Evolutionary conservation across 2,797 vertebrate genomes (phyloP).

Genomic region (Pteronotus mesoamericanus): DNA sequence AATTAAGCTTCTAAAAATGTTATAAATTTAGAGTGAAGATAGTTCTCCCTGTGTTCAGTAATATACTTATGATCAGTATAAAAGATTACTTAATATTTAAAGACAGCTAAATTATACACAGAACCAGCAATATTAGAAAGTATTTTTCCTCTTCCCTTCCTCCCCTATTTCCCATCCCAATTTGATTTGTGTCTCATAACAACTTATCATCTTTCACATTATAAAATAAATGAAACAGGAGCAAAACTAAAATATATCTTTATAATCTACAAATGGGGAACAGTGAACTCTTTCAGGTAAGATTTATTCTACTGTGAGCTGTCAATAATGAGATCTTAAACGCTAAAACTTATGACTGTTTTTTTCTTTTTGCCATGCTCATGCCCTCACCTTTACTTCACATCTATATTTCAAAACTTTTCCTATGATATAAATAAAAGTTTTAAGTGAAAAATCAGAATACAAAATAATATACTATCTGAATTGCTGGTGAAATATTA

Average conservation of each 20-base stretch:
- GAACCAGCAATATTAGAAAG: slow-evolving; percentile 24
- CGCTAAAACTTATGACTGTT: neutral
- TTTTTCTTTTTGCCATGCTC: neutral
- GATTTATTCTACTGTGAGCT: neutral
- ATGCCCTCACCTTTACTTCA: neutral
- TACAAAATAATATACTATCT: neutral
- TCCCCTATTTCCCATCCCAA: neutral
- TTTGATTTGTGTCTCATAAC: slow-evolving; percentile 49
- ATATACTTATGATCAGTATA: slow-evolving; percentile 57
- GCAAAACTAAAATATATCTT: slow-evolving; percentile 31
- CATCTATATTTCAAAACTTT: neutral
- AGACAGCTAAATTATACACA: slow-evolving; percentile 52
- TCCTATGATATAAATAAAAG: neutral
- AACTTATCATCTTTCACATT: slow-evolving; percentile 1
- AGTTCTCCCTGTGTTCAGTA: slow-evolving; percentile 72
- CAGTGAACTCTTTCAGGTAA: neutral
- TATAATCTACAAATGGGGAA: slow-evolving; percentile 10
- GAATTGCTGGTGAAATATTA: neutral
- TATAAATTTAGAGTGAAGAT: slow-evolving; percentile 69
- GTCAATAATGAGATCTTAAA: neutral
- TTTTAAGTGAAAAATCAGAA: slow-evolving; percentile 32
- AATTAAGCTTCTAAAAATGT: slow-evolving; percentile 78
- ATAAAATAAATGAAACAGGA: slow-evolving; percentile 29
- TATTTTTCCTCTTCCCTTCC: slow-evolving; percentile 42
- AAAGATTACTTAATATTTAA: slow-evolving; percentile 61